phyloP scores from a whole-genome alignment of 1,140 invertebrate species.

The Sycophaga agraensis region DNA sequence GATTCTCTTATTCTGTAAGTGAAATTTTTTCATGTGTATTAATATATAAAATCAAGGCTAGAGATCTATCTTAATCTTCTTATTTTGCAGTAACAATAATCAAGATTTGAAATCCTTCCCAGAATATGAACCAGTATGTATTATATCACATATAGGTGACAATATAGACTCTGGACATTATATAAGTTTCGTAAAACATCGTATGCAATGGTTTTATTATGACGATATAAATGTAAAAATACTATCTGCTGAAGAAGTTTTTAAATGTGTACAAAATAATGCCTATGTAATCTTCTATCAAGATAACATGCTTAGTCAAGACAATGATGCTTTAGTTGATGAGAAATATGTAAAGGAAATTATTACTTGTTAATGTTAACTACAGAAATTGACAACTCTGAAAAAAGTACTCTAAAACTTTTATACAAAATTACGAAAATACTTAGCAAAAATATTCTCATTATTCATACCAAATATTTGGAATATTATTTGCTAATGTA shows the following conservation, averaged over 20 bases:
- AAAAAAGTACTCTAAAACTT: no score
- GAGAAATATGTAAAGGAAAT: slow-evolving; percentile 13
- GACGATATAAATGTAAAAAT: slow-evolving; percentile 45
- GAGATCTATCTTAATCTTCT: not conserved
- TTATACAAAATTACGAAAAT: no score
- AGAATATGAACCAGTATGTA: slow-evolving; percentile 42
- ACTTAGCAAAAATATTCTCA: no score
- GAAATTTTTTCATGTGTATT: not conserved
- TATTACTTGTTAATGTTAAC: slow-evolving; percentile 19
- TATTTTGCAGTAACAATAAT: slow-evolving; percentile 31
- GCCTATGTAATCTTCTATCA: slow-evolving; percentile 48
- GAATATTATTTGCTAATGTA: no score
- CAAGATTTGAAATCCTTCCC: slow-evolving; percentile 26
- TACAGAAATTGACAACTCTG: no score
- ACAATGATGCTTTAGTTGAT: slow-evolving; percentile 2
- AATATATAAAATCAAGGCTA: not conserved
- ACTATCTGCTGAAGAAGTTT: slow-evolving; percentile 40
- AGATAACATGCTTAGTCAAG: slow-evolving; percentile 31
- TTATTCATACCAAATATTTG: no score
- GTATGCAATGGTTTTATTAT: slow-evolving; percentile 47
- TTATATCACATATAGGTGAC: slow-evolving; percentile 47
- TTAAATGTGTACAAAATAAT: slow-evolving; percentile 41
- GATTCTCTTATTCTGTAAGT: slow-evolving; percentile 41
- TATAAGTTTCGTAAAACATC: slow-evolving; percentile 46
- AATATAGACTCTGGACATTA: slow-evolving; percentile 50